Evolutionary conservation across 1,140 invertebrate genomes (phyloP), one percentile per base, ranked within the genome.

Genomic region (Anoplolepis gracilipes): DNA sequence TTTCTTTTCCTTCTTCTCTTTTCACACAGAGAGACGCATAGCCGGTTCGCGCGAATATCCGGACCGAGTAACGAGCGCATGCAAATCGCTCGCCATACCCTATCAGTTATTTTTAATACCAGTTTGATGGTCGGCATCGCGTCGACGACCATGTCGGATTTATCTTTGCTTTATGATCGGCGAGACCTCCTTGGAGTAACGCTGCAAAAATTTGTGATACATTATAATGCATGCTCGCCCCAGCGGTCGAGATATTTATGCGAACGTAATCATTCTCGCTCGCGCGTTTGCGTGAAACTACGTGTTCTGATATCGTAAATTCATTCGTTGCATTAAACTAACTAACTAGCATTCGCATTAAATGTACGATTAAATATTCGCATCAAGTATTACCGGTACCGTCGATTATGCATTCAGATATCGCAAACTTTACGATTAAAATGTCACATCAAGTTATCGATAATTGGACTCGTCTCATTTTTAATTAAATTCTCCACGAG

Each of bases 91-190:
- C 16, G 77, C 88, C 77, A 77, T 72, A 89, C 76, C 87, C 87
- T 86, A 89, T 89, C 88, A 86, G 88, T 89, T 89, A 88, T 86
- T 89, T 89, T 89, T 89, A 88, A 88, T 88, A 72, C 86, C 49
- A 39, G 86, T 84, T 88, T 88, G 87, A 88, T 88, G 87, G 64
- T 36, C 64, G 33, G 64, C 39, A n/a, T 69, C 49, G 55, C 87
- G 42, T 46, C 46, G 65, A 49, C 46, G 78, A 42, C 36, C 42
- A 55, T 39, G 42, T 19, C 70, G 84, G 84, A 88, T 89, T 86
- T 89, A 89, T 89, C 70, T 82, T 72, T 69, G 42, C 77, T 65
- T 49, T 55, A 22, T 76, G 81, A 84, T 84, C 33, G 39, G 25
- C 5, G 33, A n/a, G 86, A 64, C 79, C 78, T 81, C 64, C 70